Evolutionary conservation across 2,113 vertebrate genomes (phyloP).

Genomic region (Anhinga anhinga): DNA sequence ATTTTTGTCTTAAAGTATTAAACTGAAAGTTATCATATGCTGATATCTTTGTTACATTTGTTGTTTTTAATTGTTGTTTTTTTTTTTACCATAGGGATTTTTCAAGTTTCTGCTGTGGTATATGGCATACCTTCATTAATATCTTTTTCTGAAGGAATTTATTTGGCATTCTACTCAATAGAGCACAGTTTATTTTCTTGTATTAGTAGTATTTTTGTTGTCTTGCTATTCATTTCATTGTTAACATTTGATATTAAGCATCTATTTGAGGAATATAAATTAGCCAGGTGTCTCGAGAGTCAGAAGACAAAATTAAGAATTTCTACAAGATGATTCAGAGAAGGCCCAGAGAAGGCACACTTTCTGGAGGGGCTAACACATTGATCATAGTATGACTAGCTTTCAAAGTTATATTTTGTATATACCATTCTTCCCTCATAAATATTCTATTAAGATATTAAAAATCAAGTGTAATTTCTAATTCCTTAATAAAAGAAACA

Average conservation of each 20-base stretch:
- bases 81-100: neutral
- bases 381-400: neutral
- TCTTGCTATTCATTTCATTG: neutral
- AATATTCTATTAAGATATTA: neutral
- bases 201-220: neutral
- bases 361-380: neutral
- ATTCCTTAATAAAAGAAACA: neutral
- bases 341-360: neutral
- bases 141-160: neutral
- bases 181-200: neutral
- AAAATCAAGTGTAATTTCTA: neutral
- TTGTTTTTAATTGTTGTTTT: neutral
- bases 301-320: neutral
- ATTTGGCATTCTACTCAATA: neutral
- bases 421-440: neutral
- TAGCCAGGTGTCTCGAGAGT: neutral
- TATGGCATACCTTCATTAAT: neutral
- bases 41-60: neutral
- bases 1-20: neutral
- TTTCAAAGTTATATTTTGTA: neutral
- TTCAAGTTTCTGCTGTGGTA: neutral
- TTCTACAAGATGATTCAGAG: neutral
- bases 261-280: neutral
- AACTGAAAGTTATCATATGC: neutral
- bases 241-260: neutral